phyloP scores from a whole-genome alignment of 1,140 invertebrate genomes.

The Zaprionus inermis region DNA sequence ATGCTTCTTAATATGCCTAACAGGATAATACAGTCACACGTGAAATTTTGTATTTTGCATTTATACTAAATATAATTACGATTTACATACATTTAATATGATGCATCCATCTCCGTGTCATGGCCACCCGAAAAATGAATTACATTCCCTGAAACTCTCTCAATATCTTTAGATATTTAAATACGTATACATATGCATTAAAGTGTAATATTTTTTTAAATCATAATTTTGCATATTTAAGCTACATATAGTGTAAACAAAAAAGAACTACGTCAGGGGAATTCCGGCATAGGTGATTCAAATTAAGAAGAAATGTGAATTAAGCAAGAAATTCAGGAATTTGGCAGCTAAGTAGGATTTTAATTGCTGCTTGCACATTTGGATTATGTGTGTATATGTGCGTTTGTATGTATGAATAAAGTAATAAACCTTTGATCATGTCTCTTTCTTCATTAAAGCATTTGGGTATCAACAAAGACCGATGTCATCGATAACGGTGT shows the following conservation, averaged over 20 bases:
- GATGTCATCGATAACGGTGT: neutral
- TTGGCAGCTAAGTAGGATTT: slow-evolving; percentile 30
- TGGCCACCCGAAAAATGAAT: slow-evolving; percentile 17
- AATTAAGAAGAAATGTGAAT: slow-evolving; percentile 19
- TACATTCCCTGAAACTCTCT: slow-evolving; percentile 35
- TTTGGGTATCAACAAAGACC: neutral
- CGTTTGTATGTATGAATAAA: slow-evolving; percentile 10
- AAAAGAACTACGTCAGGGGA: slow-evolving; percentile 7
- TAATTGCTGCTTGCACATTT: slow-evolving; percentile 21
- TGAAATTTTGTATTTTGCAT: slow-evolving; percentile 52
- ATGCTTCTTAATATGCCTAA: slow-evolving; percentile 24
- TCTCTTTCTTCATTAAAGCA: neutral
- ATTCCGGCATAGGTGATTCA: slow-evolving; percentile 14
- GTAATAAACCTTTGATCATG: neutral
- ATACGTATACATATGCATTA: slow-evolving; percentile 19
- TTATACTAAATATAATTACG: slow-evolving; percentile 54
- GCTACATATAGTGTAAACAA: slow-evolving; percentile 1
- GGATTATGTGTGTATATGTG: slow-evolving; percentile 9
- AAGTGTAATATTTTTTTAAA: slow-evolving; percentile 35
- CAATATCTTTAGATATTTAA: slow-evolving; percentile 15
- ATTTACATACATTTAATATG: slow-evolving; percentile 32
- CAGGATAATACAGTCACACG: slow-evolving; percentile 32
- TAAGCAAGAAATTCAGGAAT: slow-evolving; percentile 19
- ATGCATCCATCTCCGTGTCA: slow-evolving; percentile 24
- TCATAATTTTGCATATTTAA: slow-evolving; percentile 31